Base-by-base conservation (phyloP, 2,888 invertebrate genomes). In the Blera fallax region DNA sequence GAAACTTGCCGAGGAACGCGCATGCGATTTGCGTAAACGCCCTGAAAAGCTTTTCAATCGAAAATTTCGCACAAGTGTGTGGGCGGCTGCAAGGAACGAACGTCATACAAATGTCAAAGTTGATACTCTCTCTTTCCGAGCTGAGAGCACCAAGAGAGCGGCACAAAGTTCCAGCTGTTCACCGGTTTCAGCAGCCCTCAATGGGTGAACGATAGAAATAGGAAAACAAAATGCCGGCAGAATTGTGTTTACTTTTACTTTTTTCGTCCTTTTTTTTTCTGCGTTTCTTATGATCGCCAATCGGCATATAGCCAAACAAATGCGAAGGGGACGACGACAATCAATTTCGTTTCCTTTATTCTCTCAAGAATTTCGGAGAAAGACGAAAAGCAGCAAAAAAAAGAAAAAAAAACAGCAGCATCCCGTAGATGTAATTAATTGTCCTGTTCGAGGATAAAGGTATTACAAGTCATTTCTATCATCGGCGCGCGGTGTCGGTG, bases 11-110 rank as follows among this genome's bases (percentile, higher is more conserved):
- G n/a, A 40, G 34, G 14, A 72, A 58, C 16, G 85, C 85, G 85
- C 85, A 85, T 85, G 85, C 81, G 85, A 72, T 64, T 65, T 67
- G 76, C 76, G 85, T 85, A 85, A 85, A 85, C 85, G 85, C 85
- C 85, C 85, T 85, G 81, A 81, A 85, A 85, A 81, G 81, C 81
- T 85, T 76, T 77, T n/a, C n/a, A 8, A n/a, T 60, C 48, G 65
- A 60, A 70, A 69, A 7, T 76, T 37, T 52, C 3, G n/a, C n/a
- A 6, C 11, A 18, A 27, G 40, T 50, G 79, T 76, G 84, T 79
- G 40, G 84, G 80, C 37, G 84, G 50, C 67, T 29, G 70, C 50
- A 76, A 80, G 21, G 16, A 29, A 45, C 58, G 48, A 81, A 80
- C 79, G 74, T 79, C 79, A 84, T 79, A 43, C 43, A 72, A 85